A percentile compares a stretch with the other conserved stretches of the same genome.
These are phyloP conservation scores for Hypanus sabinus DNA, from an alignment of 2,113 vertebrate species.

Conservation along the genomic window DNA sequence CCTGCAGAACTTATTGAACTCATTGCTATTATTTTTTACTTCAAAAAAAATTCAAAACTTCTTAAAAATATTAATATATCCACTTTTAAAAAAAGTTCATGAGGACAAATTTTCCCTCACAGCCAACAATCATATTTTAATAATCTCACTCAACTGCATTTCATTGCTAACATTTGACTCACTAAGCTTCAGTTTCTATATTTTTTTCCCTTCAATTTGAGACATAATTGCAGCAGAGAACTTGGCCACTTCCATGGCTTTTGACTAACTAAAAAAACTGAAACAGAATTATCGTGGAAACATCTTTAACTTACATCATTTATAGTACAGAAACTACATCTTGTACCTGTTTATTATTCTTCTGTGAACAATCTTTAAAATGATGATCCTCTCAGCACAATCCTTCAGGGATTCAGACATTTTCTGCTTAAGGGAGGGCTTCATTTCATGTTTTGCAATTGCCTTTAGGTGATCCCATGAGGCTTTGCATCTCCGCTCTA, in stretches of 20 bases:
- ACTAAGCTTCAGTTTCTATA: background rate
- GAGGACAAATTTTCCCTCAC: background rate
- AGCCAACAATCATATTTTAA: background rate
- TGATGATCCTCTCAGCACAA: slow-evolving; percentile 92
- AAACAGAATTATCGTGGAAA: background rate
- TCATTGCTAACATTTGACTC: background rate
- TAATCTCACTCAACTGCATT: background rate
- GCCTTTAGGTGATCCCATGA: slow-evolving; percentile 98
- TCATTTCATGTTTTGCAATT: slow-evolving; percentile 95
- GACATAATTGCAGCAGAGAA: background rate
- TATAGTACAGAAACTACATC: background rate
- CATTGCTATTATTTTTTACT: background rate
- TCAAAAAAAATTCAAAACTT: background rate
- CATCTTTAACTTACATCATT: background rate
- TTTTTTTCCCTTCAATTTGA: background rate
- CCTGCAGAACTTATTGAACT: background rate
- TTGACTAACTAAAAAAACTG: background rate
- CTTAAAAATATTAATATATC: too few species aligned
- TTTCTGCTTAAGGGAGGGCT: slow-evolving; percentile 81
- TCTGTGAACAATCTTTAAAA: slow-evolving; percentile 88
- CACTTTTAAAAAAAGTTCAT: background rate
- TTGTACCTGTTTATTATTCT: slow-evolving; percentile 90
- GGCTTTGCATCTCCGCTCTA: slow-evolving; percentile 92
- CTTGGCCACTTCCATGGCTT: background rate
- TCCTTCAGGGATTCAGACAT: slow-evolving; percentile 96